phyloP scores from a whole-genome alignment of 2,888 invertebrate species.

The Conchocele bisecta region DNA sequence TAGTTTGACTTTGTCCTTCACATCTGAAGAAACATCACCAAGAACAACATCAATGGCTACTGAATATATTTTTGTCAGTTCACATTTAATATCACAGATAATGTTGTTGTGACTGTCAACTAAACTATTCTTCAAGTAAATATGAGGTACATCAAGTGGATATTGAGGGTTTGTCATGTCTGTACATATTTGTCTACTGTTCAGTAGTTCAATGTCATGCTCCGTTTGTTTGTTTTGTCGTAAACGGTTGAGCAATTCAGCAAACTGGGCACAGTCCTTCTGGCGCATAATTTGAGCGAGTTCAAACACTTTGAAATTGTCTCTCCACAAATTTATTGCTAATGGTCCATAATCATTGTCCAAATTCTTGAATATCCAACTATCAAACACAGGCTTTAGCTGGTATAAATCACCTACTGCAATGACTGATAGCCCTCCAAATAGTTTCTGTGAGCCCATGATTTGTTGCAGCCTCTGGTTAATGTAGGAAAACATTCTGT shows the following conservation, averaged over 20 bases:
- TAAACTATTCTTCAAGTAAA: conserved; percentile 15
- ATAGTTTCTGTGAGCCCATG: conserved; percentile 13
- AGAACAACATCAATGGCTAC: conserved; percentile 24
- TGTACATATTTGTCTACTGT: background rate
- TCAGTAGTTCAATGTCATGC: conserved; percentile 10
- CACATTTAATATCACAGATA: background rate
- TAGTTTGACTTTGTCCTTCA: conserved; percentile 9
- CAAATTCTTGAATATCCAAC: conserved; percentile 31
- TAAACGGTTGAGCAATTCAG: conserved; percentile 21
- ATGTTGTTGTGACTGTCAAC: conserved; percentile 21
- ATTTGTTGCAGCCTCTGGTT: conserved; percentile 43
- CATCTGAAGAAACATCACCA: conserved; percentile 26
- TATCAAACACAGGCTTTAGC: conserved; percentile 47
- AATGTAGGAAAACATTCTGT: conserved; percentile 34
- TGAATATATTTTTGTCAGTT: background rate
- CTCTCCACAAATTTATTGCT: conserved; percentile 44
- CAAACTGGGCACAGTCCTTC: conserved; percentile 41
- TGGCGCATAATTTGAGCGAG: conserved; percentile 49
- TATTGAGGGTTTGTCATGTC: conserved; percentile 1
- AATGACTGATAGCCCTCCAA: conserved; percentile 48
- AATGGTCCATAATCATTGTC: conserved; percentile 17
- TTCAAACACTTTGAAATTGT: conserved; percentile 34
- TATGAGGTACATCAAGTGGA: conserved; percentile 27
- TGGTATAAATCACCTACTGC: conserved; percentile 53
- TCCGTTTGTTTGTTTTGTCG: conserved; percentile 7